phyloP scores from a whole-genome alignment of 2,113 vertebrate species.

The Pundamilia nyererei region DNA sequence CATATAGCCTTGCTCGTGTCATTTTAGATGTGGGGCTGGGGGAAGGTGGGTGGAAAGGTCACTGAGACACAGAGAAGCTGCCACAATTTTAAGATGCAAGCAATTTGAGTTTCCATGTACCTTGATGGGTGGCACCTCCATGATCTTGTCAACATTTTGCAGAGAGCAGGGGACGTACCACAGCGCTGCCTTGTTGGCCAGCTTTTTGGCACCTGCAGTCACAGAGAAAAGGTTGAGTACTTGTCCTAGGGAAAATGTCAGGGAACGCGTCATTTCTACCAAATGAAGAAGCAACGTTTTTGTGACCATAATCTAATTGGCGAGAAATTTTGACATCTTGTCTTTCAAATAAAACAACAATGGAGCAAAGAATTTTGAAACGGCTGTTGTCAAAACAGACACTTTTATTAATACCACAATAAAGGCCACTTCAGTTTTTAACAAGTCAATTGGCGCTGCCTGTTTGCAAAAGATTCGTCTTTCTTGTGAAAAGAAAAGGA shows the following conservation, averaged over 20 bases:
- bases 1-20: neutral
- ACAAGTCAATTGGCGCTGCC: neutral
- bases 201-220: conserved; percentile 79
- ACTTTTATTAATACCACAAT: neutral
- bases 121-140: conserved; percentile 88
- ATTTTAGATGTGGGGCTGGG: neutral
- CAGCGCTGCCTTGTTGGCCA: conserved; percentile 88
- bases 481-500: conserved; percentile 37
- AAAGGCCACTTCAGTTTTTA: neutral
- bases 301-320: neutral
- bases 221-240: conserved; percentile 8
- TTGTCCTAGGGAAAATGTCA: neutral
- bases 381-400: conserved; percentile 5
- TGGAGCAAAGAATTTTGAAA: neutral
- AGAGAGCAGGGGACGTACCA: conserved; percentile 94
- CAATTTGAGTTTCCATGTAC: conserved; percentile 60
- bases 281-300: neutral
- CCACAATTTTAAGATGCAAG: neutral
- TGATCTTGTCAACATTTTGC: conserved; percentile 83
- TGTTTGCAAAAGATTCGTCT: neutral
- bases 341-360: conserved; percentile 2
- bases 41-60: neutral
- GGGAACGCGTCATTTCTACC: neutral
- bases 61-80: neutral
- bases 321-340: neutral